Evolutionary conservation across 2,113 vertebrate genomes (phyloP).

Genomic region (Nibea coibor): DNA sequence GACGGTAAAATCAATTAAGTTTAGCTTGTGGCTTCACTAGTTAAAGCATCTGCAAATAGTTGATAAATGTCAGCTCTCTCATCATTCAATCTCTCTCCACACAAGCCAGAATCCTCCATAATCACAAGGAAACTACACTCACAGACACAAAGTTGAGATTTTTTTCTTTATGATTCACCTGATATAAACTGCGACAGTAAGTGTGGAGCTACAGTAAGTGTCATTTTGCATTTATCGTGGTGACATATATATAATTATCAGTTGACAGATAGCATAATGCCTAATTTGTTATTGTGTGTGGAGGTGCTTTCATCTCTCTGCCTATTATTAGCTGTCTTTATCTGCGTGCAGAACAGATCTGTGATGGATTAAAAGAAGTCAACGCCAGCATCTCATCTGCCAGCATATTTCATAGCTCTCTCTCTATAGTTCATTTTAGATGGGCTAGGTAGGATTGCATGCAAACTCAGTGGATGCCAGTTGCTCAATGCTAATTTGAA

Average conservation of each 20-base stretch:
- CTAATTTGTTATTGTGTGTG: background rate
- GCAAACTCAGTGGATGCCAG: background rate
- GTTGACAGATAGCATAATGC: no score
- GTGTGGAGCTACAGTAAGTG: no score
- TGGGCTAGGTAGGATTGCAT: background rate
- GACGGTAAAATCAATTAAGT: constrained; percentile 67
- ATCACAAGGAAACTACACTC: constrained; percentile 27
- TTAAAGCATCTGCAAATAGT: constrained; percentile 66
- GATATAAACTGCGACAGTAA: no score
- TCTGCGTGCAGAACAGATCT: background rate
- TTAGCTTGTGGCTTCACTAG: constrained; percentile 58
- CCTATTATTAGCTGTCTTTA: constrained; percentile 1
- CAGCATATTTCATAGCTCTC: background rate
- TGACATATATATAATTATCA: background rate
- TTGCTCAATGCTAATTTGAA: no score
- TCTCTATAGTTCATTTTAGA: background rate
- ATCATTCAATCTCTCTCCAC: constrained; percentile 53
- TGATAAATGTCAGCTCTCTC: constrained; percentile 60
- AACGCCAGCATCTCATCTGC: background rate
- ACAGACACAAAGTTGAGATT: constrained; percentile 27
- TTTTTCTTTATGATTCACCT: background rate
- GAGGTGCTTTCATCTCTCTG: constrained; percentile 1
- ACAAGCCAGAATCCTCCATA: constrained; percentile 8
- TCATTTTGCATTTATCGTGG: background rate
- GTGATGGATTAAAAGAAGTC: background rate